Evolutionary conservation across 2,113 vertebrate genomes (phyloP), one percentile per base, ranked within the genome.

Genomic region (Daboia siamensis): DNA sequence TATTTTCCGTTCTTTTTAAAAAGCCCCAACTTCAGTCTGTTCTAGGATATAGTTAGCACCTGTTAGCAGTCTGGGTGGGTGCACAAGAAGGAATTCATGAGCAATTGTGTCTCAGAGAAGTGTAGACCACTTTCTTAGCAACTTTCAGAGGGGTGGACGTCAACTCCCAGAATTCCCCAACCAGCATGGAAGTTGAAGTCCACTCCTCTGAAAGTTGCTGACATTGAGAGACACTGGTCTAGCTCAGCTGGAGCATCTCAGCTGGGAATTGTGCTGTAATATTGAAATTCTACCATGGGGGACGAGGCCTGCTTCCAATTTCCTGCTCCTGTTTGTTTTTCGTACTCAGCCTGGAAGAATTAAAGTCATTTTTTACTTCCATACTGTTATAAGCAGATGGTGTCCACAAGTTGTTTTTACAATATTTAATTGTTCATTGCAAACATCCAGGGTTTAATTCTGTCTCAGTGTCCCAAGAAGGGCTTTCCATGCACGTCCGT

Each of bases 401-500:
- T 4, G 23, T 20, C 52, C 21, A 10, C 21, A 88, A 88, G 20
- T 21, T 55, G n/a, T 8, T 21, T 33, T 33, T 15, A 61, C 7
- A 20, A 17, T 9, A 17, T 89, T 89, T n/a, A 13, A 17, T 9
- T 13, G 23, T 20, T 46, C 44, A 11, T 15, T 46, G 87, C 5
- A n/a, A 51, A 51, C 23, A 0, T 64, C 7, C 5, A 1, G 4
- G 87, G 23, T 3, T 48, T 52, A 69, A 69, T 33, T 55, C 24
- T 55, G 7, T 17, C 46, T 52, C 3, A 8, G 20, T 26, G 17
- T 26, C 54, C 39, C 33, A 29, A 33, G 24, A 46, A 84, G 20
- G 11, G 9, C 6, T 20, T 20, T 11, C 11, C 56, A 1, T 6
- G 6, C 15, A 5, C 21, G 0, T 26, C 9, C 44, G 6, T 3